Evolutionary conservation across 2,113 vertebrate genomes (phyloP), one percentile per base, ranked within the genome.

Genomic region (Turnix velox): DNA sequence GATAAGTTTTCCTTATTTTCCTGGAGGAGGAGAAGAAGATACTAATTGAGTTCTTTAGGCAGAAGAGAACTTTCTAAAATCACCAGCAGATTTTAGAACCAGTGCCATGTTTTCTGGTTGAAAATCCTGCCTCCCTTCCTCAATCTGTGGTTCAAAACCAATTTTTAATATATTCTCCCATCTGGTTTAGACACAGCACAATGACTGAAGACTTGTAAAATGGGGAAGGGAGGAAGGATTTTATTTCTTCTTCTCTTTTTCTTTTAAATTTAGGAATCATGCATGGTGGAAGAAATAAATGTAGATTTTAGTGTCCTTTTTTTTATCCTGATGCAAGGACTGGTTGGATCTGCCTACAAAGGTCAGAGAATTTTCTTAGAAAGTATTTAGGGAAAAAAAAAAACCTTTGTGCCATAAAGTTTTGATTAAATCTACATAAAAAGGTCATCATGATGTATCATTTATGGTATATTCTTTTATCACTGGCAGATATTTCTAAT

Each of bases 81-180:
- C 89, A 85, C 33, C 87, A 94, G 90, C 94, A 96, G 88, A 93
- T 85, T 94, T 82, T 92, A 91, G 88, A 94, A 83, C 35, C 84
- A 33, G n/a, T 78, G 92, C 88, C 94, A 96, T 75, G 73, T 77
- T 95, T 95, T 91, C n/a, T 94, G 90, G 88, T 90, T 68, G 69
- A 83, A 95, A 75, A 89, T 89, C 63, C 84, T 96, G 95, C 93
- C 86, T 95, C 43, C 63, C 9, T 48, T 73, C 61, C 69, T 59
- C 66, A 78, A 92, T 83, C 88, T 87, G 93, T 74, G 92, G 92
- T 94, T 95, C 93, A 83, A 94, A 96, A 93, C 45, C 84, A 89
- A 75, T 88, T 96, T 88, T 93, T 75, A 93, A 93, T 89, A 89
- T 85, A 88, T 83, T 87, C 90, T 87, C 86, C 91, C 95, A 95